A percentile compares a stretch with the other conserved stretches of the same genome.
Evolutionary conservation across 2,888 invertebrate genomes (phyloP).

Genomic region (Lepeophtheirus nordmannii): DNA sequence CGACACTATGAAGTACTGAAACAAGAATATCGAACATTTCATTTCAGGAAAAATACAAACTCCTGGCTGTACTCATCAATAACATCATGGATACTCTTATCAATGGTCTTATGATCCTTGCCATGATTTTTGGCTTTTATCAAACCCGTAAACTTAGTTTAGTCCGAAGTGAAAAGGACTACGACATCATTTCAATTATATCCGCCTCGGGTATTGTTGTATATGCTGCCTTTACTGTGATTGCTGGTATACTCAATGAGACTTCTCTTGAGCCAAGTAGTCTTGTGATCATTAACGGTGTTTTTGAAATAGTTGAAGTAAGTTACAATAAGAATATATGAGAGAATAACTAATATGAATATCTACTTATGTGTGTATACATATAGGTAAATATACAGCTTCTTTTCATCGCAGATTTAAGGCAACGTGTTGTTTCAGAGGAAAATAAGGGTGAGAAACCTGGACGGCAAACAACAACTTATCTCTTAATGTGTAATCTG

Average conservation of each 20-base stretch:
- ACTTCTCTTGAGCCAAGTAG: not conserved
- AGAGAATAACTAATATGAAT: not conserved
- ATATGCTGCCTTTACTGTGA: slow-evolving; percentile 4
- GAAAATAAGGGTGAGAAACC: slow-evolving; percentile 1
- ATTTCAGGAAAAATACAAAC: not conserved
- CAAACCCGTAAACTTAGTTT: slow-evolving; percentile 15
- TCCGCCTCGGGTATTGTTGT: slow-evolving; percentile 10
- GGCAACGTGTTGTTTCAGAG: not conserved
- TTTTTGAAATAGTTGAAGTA: slow-evolving; percentile 1
- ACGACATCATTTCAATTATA: slow-evolving; percentile 13
- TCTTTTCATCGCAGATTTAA: slow-evolving; percentile 6
- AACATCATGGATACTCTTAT: slow-evolving; percentile 18
- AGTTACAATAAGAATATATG: not conserved
- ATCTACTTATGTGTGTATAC: too few species aligned
- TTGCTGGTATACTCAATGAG: slow-evolving; percentile 8
- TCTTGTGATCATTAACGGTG: not conserved
- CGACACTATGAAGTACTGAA: too few species aligned
- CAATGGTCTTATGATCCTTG: slow-evolving; percentile 17
- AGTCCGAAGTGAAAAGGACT: not conserved
- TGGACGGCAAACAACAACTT: slow-evolving; percentile 16
- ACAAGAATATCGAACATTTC: too few species aligned
- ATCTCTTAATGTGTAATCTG: slow-evolving; percentile 18
- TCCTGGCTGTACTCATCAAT: slow-evolving; percentile 1
- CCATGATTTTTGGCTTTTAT: slow-evolving; percentile 15
- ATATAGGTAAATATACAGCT: slow-evolving; percentile 5